Base-by-base conservation (phyloP, 2,113 vertebrate species). In the Emydura subglobosa region DNA sequence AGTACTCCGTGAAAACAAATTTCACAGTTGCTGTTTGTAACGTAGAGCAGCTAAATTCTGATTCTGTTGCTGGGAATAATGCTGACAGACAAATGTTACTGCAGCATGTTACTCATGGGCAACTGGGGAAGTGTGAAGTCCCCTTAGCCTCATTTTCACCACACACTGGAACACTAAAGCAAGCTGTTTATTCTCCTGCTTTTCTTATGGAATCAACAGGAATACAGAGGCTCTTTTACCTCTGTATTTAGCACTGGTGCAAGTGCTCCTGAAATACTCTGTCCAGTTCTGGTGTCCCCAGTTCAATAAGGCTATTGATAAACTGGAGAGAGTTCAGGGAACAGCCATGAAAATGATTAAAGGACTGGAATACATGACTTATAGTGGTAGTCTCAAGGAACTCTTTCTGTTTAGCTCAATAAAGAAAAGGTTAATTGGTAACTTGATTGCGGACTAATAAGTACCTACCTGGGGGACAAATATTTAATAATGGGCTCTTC, bases 1-100 rank as follows among this genome's bases (percentile, higher is more conserved):
- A 47, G 47, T 12, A 42, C 24, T 14, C 39, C 47, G 12, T 78
- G 39, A 78, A 78, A 47, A 78, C 74, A 78, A 78, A 93, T 88
- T 89, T 85, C 81, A 82, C 85, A 86, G 87, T 90, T 47, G 49
- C 82, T 82, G 83, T 82, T 93, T 83, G 65, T 93, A 93, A 93
- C 78, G n/a, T 34, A 72, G 19, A 72, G 39, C 65, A 72, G n/a
- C n/a, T 39, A 39, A 39, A 72, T 21, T 72, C 65, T 22, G 9
- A 72, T 9, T 39, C 65, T 39, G n/a, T 5, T 72, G n/a, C n/a
- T 72, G 17, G 10, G 65, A 19, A 39, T 21, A 39, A 72, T 72
- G 17, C n/a, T 72, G 65, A 39, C 39, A 39, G 39, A 39, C 39
- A 39, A 39, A 39, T 39, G 39, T 39, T 39, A 39, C 39, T 39